These are phyloP conservation scores for Anabacerthia variegaticeps DNA, from an alignment of 2,797 vertebrate genomes.

Conservation along the genomic window DNA sequence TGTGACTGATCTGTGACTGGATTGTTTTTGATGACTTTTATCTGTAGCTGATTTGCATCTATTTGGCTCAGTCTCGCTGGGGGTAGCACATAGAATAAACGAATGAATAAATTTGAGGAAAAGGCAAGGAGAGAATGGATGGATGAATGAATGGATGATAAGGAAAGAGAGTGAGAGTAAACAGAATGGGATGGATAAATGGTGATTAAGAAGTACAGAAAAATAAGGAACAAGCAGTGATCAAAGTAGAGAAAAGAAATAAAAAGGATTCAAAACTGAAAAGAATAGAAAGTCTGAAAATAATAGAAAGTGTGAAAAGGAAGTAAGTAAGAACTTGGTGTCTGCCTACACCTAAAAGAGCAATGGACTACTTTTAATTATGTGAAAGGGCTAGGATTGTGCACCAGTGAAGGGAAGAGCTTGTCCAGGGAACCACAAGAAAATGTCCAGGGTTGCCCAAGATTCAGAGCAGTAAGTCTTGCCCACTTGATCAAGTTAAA, in stretches of 20 bases:
- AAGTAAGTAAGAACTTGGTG: neutral
- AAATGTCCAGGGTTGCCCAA: neutral
- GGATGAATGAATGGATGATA: neutral
- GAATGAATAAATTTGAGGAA: conserved; percentile 9
- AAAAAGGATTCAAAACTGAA: neutral
- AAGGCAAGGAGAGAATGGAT: neutral
- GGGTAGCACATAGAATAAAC: conserved; percentile 5
- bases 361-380: neutral
- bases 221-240: neutral
- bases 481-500: neutral
- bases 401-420: neutral
- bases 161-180: neutral
- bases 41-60: conserved; percentile 39
- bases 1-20: conserved; percentile 17
- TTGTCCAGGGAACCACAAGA: neutral
- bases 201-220: neutral
- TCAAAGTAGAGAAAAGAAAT: neutral
- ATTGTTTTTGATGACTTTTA: conserved; percentile 38
- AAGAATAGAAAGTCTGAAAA: neutral
- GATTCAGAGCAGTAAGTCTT: neutral
- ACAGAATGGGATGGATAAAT: neutral
- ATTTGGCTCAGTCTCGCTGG: neutral
- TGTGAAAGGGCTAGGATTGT: neutral
- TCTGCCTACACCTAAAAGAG: neutral
- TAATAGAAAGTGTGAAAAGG: neutral